Base-by-base conservation (phyloP, 1,140 invertebrate species). In the Latrodectus geometricus region DNA sequence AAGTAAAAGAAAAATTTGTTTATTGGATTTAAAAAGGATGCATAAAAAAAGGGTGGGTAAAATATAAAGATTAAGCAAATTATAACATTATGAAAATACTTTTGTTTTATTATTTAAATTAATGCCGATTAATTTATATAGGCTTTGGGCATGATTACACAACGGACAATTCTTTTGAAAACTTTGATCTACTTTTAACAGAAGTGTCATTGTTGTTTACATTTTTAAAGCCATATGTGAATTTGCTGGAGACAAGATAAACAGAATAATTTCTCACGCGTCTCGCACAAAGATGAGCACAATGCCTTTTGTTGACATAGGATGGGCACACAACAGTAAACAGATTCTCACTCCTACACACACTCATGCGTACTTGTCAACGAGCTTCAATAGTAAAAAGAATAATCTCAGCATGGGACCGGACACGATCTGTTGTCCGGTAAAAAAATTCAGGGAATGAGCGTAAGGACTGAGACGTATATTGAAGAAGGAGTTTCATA, bases 241-340 rank as follows among this genome's bases (percentile, higher is more conserved):
- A 14, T 56, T 21, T 77, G n/a, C 0, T 9, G 20, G 14, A 7
- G 80, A 83, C 70, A 74, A 74, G 70, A 83, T 83, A 83, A 83
- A 83, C 80, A 83, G 65, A 56, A 73, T 83, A 83, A 83, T 83
- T 83, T 83, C 80, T 83, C 80, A 83, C 80, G 80, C 70, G 8
- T 3, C 3, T 21, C 50, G 4, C 68, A 78, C 23, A 66, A 78
- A 66, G 76, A 68, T 66, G 23, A 2, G 9, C n/a, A 83, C 80
- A 83, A 83, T 20, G 12, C 52, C 15, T 23, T 65, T 83, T 83
- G 80, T 81, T 74, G 70, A 56, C 23, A 61, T 17, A 61, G 21
- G 20, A 78, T 14, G 23, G 23, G 68, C 49, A 54, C 79, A 56
- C 52, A 74, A 83, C 72, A 83, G 65, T 66, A 74, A 83, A 73